A percentile compares a stretch with the other conserved stretches of the same genome.
phyloP scores from a whole-genome alignment of 2,113 vertebrate species.

The Genyomyrus donnyi region DNA sequence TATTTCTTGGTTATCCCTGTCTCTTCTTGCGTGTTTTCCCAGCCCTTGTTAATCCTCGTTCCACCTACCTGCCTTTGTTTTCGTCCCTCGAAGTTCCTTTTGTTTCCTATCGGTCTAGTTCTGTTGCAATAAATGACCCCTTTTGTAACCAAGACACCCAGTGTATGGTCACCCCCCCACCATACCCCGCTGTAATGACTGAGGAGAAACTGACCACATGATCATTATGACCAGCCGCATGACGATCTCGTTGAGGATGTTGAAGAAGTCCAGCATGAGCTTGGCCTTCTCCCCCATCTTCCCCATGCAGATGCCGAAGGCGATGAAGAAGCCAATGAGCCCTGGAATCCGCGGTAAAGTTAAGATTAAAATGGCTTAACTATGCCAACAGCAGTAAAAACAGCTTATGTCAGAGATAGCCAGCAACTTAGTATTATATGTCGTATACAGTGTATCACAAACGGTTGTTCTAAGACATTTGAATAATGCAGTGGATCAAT shows the following conservation, averaged over 20 bases:
- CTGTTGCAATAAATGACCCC: not conserved
- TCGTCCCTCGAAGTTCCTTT: not conserved
- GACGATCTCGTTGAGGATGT: constrained; percentile 96
- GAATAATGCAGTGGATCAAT: not conserved
- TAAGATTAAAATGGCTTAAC: not conserved
- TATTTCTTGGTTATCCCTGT: not conserved
- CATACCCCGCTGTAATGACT: not conserved
- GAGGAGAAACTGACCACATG: constrained; percentile 85
- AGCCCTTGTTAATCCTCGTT: not conserved
- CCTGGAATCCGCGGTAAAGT: constrained; percentile 56
- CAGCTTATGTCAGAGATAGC: not conserved
- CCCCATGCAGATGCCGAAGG: constrained; percentile 96
- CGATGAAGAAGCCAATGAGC: constrained; percentile 98
- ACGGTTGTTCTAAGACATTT: not conserved
- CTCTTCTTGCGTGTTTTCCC: not conserved
- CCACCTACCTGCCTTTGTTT: not conserved
- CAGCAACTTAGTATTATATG: not conserved
- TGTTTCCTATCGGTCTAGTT: not conserved
- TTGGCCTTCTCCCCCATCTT: constrained; percentile 97
- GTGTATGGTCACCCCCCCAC: not conserved
- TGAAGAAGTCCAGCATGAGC: constrained; percentile 99
- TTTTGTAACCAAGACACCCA: not conserved
- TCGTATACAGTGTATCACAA: not conserved
- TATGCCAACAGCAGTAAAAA: not conserved
- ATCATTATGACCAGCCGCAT: constrained; percentile 98